phyloP scores from a whole-genome alignment of 2,113 vertebrate genomes.

The Callorhinus ursinus region DNA sequence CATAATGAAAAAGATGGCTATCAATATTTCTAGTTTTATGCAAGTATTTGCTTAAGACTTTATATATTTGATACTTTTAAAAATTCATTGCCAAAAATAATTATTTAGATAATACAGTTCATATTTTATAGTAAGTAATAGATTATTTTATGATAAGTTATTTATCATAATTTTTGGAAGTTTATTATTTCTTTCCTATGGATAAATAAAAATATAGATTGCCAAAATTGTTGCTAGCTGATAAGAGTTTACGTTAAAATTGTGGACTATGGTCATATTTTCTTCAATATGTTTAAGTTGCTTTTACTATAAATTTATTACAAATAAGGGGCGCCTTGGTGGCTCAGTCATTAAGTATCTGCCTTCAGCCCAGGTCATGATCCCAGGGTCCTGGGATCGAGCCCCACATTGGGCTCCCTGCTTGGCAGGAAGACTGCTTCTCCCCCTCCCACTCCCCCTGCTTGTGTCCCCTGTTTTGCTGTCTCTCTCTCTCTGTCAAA shows the following conservation, averaged over 20 bases:
- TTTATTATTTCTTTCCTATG: not conserved
- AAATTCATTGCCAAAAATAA: not conserved
- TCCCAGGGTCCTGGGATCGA: no score
- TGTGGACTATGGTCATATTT: not conserved
- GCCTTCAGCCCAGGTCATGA: no score
- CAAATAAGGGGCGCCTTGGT: not conserved
- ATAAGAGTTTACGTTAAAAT: not conserved
- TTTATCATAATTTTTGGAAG: not conserved
- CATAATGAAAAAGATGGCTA: not conserved
- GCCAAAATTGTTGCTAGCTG: not conserved
- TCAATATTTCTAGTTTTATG: not conserved
- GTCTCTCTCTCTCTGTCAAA: no score
- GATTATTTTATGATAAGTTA: not conserved
- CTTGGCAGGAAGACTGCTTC: no score
- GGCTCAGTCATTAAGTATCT: no score
- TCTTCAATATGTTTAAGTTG: not conserved
- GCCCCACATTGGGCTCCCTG: no score
- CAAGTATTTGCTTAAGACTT: not conserved
- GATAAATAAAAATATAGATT: not conserved
- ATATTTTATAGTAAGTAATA: not conserved
- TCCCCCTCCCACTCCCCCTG: no score
- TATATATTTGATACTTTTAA: not conserved
- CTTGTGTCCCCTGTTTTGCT: no score
- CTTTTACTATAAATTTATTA: not conserved
- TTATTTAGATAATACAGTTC: not conserved